A percentile compares a stretch with the other conserved stretches of the same genome.
Evolutionary conservation across 2,113 vertebrate genomes (phyloP).

Genomic region (Hypanus sabinus): DNA sequence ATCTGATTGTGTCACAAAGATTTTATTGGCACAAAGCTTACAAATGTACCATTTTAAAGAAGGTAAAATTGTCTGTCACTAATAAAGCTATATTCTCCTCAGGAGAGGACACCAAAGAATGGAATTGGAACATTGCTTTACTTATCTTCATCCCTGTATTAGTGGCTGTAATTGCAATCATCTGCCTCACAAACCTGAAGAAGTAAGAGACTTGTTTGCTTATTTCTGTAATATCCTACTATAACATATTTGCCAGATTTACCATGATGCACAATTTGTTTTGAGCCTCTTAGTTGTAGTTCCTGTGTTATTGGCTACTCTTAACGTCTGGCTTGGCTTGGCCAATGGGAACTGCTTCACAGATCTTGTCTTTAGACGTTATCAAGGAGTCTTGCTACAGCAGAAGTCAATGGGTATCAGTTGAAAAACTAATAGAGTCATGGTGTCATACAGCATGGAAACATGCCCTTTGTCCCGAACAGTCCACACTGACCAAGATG

Average conservation of each 20-base stretch:
- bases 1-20: background rate
- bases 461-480: no score
- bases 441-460: no score
- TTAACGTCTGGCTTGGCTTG: no score
- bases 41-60: background rate
- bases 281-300: background rate
- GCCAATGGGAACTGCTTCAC: no score
- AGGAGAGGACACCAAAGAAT: constrained; percentile 41
- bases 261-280: background rate
- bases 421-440: no score
- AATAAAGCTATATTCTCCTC: constrained; percentile 39
- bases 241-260: background rate
- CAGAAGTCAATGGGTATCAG: no score
- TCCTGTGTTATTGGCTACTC: background rate
- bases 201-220: constrained; percentile 45
- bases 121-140: constrained; percentile 27
- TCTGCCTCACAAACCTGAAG: constrained; percentile 51
- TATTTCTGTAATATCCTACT: background rate
- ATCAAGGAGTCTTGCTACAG: no score
- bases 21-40: background rate
- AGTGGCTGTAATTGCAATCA: constrained; percentile 43
- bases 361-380: no score
- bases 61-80: background rate
- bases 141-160: constrained; percentile 44
- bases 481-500: no score